A percentile compares a stretch with the other conserved stretches of the same genome.
Evolutionary conservation across 2,113 vertebrate genomes (phyloP).

Genomic region (Microtus pennsylvanicus): DNA sequence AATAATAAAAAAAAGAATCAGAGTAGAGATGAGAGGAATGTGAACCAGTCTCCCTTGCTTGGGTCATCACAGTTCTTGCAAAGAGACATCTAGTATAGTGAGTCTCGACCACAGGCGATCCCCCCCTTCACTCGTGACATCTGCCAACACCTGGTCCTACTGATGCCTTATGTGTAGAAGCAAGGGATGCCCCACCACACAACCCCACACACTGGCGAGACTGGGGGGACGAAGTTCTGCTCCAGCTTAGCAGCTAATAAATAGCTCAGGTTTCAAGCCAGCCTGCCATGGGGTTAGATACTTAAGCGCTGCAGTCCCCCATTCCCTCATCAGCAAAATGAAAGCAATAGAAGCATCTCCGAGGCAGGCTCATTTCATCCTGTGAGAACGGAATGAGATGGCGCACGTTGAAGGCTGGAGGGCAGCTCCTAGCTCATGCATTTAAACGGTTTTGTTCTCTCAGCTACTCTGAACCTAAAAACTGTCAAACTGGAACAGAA

Average conservation of each 20-base stretch:
- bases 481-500: background rate
- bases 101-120: background rate
- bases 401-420: background rate
- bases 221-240: accelerated
- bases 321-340: background rate
- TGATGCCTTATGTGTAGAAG: background rate
- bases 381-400: accelerated
- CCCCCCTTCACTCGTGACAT: background rate
- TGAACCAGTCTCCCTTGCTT: too few species aligned
- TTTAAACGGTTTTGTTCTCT: background rate
- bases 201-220: accelerated
- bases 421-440: background rate
- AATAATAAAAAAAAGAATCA: too few species aligned
- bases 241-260: background rate
- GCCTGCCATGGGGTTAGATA: background rate
- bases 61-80: background rate
- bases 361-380: background rate
- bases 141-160: background rate
- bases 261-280: background rate
- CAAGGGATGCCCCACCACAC: accelerated
- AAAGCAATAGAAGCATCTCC: accelerated
- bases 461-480: background rate
- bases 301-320: background rate
- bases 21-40: too few species aligned
- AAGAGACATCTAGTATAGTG: background rate